Percentiles rank a stretch among this genome's conserved stretches.
Conservation (phyloP, 2,113 vertebrate species). For the Microtus richardsoni region DNA sequence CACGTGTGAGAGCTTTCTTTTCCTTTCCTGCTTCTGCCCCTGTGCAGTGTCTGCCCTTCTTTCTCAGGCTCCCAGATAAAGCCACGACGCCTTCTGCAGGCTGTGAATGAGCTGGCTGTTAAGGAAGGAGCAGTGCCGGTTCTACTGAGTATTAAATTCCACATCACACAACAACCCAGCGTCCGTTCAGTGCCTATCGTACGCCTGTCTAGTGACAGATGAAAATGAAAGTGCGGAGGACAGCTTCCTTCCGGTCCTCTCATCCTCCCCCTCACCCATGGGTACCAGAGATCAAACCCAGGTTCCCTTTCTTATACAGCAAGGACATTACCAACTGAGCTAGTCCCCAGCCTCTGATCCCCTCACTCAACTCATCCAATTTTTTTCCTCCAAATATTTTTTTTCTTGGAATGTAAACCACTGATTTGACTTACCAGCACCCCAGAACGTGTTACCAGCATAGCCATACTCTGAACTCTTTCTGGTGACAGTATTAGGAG, state of each 20-base stretch:
- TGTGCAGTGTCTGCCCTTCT: constrained; percentile 49
- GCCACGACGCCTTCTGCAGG: constrained; percentile 22
- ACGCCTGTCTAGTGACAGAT: neutral
- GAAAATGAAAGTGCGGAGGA: neutral
- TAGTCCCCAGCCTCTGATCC: neutral
- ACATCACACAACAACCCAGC: neutral
- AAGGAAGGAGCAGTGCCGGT: constrained; percentile 31
- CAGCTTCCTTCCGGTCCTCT: no score
- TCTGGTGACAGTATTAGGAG: neutral
- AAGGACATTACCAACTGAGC: neutral
- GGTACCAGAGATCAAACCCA: neutral
- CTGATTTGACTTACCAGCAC: neutral
- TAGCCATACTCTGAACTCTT: neutral
- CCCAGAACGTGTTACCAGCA: neutral
- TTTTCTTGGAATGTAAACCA: neutral
- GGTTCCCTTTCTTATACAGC: no score
- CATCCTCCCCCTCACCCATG: neutral
- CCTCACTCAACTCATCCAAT: neutral
- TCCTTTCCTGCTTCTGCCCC: neutral
- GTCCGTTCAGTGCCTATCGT: neutral
- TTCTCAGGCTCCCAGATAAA: constrained; percentile 66
- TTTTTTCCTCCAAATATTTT: neutral
- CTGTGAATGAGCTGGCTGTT: constrained; percentile 56
- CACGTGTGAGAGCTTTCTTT: constrained; percentile 55
- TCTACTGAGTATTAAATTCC: neutral